A percentile compares a stretch with the other conserved stretches of the same genome.
Evolutionary conservation across 2,888 invertebrate genomes (phyloP).

Genomic region (Sicus ferrugineus): DNA sequence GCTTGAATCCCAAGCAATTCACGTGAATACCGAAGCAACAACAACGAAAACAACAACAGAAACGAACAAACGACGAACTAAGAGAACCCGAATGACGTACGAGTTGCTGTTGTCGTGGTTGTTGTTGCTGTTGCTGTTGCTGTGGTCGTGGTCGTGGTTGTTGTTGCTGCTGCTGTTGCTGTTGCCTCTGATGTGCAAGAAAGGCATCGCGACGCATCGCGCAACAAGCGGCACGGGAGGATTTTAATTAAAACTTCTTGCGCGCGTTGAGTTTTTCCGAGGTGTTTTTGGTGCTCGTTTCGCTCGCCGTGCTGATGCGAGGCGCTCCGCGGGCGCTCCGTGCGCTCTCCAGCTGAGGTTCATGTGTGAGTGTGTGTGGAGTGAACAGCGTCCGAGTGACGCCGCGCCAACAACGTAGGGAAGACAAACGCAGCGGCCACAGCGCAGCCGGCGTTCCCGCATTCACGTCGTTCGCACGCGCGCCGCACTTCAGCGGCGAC

Average conservation of each 20-base stretch:
- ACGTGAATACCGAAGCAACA: background rate
- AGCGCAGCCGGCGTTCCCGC: background rate
- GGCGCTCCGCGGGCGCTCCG: slow-evolving; percentile 4
- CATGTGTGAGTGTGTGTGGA: slow-evolving; percentile 23
- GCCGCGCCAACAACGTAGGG: slow-evolving; percentile 20
- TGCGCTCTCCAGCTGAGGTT: background rate
- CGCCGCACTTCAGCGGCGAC: slow-evolving; percentile 4
- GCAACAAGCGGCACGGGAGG: background rate
- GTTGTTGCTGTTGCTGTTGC: background rate
- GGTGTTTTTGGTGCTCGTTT: slow-evolving; percentile 5
- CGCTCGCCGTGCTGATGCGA: background rate
- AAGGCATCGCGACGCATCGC: background rate
- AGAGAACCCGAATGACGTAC: no score
- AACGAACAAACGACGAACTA: background rate
- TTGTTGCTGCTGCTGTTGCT: background rate
- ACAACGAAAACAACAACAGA: background rate
- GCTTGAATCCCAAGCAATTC: no score
- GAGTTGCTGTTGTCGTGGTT: background rate
- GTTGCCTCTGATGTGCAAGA: background rate
- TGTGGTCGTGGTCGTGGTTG: background rate
- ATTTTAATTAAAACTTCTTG: slow-evolving; percentile 31
- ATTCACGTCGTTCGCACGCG: slow-evolving; percentile 20
- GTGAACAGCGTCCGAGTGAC: slow-evolving; percentile 43
- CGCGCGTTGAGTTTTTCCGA: background rate
- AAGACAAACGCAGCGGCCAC: slow-evolving; percentile 9